phyloP scores from a whole-genome alignment of 2,888 invertebrate genomes.

The Pseudococcus longispinus region DNA sequence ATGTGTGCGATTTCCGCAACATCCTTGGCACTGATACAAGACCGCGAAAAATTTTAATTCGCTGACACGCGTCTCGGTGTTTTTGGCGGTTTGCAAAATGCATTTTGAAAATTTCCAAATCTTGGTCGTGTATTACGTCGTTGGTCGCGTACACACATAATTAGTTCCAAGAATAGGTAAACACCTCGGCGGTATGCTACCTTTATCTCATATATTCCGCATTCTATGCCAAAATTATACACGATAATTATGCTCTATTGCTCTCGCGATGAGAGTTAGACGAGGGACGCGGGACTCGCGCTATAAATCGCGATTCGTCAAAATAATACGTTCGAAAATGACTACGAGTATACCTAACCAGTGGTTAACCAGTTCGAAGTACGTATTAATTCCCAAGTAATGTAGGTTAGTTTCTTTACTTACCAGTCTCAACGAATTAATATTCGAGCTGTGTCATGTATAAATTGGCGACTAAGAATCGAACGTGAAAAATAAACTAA shows the following conservation, averaged over 20 bases:
- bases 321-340: neutral
- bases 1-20: neutral
- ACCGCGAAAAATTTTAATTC: conserved; percentile 26
- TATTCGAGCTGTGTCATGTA: conserved; percentile 41
- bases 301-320: no score
- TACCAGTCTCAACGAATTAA: conserved; percentile 47
- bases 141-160: neutral
- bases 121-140: neutral
- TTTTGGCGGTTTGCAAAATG: neutral
- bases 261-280: neutral
- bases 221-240: neutral
- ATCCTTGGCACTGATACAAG: neutral
- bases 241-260: neutral
- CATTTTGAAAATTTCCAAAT: conserved; percentile 11
- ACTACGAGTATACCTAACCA: no score
- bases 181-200: neutral
- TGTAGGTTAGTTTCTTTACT: conserved; percentile 46
- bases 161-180: conserved; percentile 1
- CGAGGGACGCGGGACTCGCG: neutral
- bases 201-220: neutral
- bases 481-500: conserved; percentile 5
- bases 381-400: conserved; percentile 23
- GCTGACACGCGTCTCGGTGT: neutral
- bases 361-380: neutral
- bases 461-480: neutral